These are phyloP conservation scores for Homarus gammarus DNA, from an alignment of 2,888 invertebrate genomes.

Conservation along the genomic window DNA sequence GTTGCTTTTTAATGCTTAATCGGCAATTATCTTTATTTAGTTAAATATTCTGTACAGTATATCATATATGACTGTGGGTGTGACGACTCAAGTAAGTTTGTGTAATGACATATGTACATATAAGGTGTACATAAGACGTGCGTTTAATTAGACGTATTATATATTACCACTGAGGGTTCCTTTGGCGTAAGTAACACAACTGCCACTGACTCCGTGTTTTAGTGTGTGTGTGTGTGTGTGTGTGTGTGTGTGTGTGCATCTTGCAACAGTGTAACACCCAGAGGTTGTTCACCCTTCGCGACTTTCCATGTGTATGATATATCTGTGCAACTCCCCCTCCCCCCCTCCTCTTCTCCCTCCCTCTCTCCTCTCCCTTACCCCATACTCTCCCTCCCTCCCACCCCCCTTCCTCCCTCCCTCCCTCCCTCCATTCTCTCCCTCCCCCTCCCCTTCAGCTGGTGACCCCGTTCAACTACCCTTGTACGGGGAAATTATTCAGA, in stretches of 20 bases:
- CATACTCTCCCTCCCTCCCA: background rate
- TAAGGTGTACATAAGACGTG: no score
- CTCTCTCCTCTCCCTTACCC: background rate
- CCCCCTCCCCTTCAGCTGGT: background rate
- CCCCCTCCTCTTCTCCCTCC: constrained; percentile 4
- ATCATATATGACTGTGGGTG: constrained; percentile 18
- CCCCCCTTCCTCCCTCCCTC: background rate
- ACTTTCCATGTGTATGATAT: constrained; percentile 37
- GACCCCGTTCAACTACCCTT: background rate
- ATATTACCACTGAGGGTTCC: no score
- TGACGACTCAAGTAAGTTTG: background rate
- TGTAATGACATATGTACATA: background rate
- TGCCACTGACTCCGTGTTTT: constrained; percentile 15
- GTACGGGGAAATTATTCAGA: background rate
- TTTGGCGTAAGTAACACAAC: background rate
- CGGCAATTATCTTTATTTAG: no score
- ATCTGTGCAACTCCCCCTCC: background rate
- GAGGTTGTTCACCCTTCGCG: constrained; percentile 36
- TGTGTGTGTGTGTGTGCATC: constrained; percentile 39
- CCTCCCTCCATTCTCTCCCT: background rate
- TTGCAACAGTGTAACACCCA: background rate
- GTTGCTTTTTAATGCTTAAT: no score
- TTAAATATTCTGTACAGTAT: no score
- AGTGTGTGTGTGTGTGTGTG: constrained; percentile 31
- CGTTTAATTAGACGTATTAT: no score